A percentile compares a stretch with the other conserved stretches of the same genome.
These are phyloP conservation scores for Tiphia femorata DNA, from an alignment of 2,888 invertebrate species.

Conservation along the genomic window DNA sequence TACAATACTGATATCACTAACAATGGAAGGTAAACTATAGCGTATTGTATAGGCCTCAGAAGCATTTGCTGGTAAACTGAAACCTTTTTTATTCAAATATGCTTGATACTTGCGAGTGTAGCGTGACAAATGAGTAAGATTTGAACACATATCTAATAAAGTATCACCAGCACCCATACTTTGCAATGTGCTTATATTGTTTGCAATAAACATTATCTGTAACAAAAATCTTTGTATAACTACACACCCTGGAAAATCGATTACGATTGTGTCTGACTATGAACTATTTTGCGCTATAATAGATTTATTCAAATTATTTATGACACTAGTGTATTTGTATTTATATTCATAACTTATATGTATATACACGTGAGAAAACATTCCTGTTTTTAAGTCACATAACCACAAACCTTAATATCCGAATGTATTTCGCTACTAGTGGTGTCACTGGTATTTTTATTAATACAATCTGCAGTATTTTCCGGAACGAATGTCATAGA, in stretches of 20 bases:
- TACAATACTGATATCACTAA: constrained; percentile 87
- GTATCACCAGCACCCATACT: constrained; percentile 86
- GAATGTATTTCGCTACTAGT: constrained; percentile 63
- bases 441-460: constrained; percentile 67
- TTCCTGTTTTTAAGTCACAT: too few relatives aligned
- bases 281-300: constrained; percentile 4
- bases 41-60: constrained; percentile 82
- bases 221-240: too few relatives aligned
- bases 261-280: too few relatives aligned
- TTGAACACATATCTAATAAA: constrained; percentile 84
- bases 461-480: constrained; percentile 68
- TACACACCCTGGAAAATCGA: too few relatives aligned
- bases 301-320: constrained; percentile 3
- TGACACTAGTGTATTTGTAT: background rate
- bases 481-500: constrained; percentile 66
- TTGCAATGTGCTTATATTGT: constrained; percentile 84
- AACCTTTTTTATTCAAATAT: constrained; percentile 77
- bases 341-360: background rate
- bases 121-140: constrained; percentile 78
- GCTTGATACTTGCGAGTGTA: constrained; percentile 76
- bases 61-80: constrained; percentile 77
- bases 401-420: constrained; percentile 69
- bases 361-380: constrained; percentile 6
- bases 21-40: constrained; percentile 82
- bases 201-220: constrained; percentile 83